phyloP scores from a whole-genome alignment of 2,888 invertebrate genomes.

The Micoletzkya japonica region DNA sequence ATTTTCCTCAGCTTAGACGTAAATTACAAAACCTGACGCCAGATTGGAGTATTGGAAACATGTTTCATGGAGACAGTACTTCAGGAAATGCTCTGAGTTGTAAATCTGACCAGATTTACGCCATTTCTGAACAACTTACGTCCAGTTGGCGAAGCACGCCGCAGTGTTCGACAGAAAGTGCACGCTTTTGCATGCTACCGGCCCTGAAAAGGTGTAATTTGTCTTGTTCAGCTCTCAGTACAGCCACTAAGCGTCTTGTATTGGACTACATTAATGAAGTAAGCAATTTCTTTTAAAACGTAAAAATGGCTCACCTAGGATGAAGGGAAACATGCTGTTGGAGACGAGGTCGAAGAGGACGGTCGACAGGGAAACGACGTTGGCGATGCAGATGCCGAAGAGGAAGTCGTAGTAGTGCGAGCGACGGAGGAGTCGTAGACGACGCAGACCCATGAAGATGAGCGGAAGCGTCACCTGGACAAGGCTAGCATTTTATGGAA shows the following conservation, averaged over 20 bases:
- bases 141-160: slow-evolving; percentile 25
- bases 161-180: slow-evolving; percentile 12
- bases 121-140: slow-evolving; percentile 1
- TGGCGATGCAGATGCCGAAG: slow-evolving; percentile 19
- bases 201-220: no score
- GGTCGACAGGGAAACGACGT: slow-evolving; percentile 20
- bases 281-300: neutral
- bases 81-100: neutral
- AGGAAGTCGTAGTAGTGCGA: slow-evolving; percentile 26
- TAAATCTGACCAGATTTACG: neutral
- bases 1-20: no score
- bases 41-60: no score
- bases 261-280: no score
- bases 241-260: no score
- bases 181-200: neutral
- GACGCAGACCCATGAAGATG: slow-evolving; percentile 4
- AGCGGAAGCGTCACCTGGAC: slow-evolving; percentile 18
- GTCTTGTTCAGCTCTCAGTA: no score
- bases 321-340: neutral
- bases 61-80: no score
- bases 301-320: slow-evolving; percentile 5
- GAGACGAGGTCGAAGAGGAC: slow-evolving; percentile 18
- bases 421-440: slow-evolving; percentile 1
- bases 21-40: no score
- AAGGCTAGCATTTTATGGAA: no score